Evolutionary conservation across 2,113 vertebrate genomes (phyloP).

Genomic region (Nematolebias whitei): DNA sequence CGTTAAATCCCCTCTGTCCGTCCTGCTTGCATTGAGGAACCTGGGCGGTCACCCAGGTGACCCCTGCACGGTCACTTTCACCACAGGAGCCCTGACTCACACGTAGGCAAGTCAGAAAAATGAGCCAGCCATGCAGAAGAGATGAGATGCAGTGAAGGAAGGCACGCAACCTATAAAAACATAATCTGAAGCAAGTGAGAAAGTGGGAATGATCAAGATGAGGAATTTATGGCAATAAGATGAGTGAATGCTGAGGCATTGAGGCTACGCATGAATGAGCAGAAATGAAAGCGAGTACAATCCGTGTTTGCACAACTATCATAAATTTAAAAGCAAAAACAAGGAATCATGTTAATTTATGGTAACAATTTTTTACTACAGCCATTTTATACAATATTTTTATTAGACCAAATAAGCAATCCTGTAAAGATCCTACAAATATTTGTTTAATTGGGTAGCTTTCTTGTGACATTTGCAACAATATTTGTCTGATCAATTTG

Average conservation of each 20-base stretch:
- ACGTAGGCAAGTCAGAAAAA: slow-evolving; percentile 56
- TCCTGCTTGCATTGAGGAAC: slow-evolving; percentile 17
- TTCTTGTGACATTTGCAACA: neutral
- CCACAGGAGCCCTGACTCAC: slow-evolving; percentile 67
- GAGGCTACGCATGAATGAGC: neutral
- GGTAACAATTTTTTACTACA: neutral
- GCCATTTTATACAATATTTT: too few relatives aligned
- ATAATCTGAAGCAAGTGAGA: slow-evolving; percentile 25
- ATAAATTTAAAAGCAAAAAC: neutral
- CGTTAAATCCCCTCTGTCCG: neutral
- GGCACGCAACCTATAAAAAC: slow-evolving; percentile 47
- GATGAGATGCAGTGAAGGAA: slow-evolving; percentile 36
- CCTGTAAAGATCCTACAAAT: too few relatives aligned
- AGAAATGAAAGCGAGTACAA: neutral
- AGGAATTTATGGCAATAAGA: slow-evolving; percentile 5
- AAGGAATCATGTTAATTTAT: neutral
- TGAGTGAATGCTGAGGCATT: slow-evolving; percentile 15
- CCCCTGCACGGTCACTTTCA: slow-evolving; percentile 43
- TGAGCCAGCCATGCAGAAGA: slow-evolving; percentile 65
- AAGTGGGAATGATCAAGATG: slow-evolving; percentile 12
- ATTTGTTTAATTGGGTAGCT: neutral
- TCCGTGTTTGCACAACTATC: neutral
- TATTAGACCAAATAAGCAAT: too few relatives aligned
- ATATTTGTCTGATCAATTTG: neutral
- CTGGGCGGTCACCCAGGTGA: slow-evolving; percentile 23